Base-by-base conservation (phyloP, 30 jellyfish, hydroid and myxozoan genomes). In the Mastigias papua region DNA sequence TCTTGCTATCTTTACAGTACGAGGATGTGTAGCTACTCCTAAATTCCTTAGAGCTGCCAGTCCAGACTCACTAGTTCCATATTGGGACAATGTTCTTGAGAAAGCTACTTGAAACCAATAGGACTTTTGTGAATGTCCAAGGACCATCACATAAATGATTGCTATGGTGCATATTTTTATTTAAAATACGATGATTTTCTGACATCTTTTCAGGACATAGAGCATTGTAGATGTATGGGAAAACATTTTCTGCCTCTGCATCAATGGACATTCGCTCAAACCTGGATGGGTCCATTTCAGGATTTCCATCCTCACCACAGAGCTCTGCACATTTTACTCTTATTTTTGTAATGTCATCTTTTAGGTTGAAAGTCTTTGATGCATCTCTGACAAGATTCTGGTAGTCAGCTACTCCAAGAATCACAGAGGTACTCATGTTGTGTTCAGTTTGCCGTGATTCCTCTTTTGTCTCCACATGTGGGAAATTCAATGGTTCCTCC, bases 21-120 rank as follows among this genome's bases (percentile, higher is more conserved):
- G 73, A n/a, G 86, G 82, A 32, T 80, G 82, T 17, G 75, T 82
- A 20, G 90, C 90, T 25, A 80, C 64, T 25, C 90, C 82, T 60
- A 80, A 63, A 49, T 80, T 63, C 23, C 84, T 37, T 22, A 81
- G 72, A 17, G 91, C 49, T 31, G 86, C 31, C 81, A 84, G 70
- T 23, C 81, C 93, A 35, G 11, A 61, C 31, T 71, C 93, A 57
- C 72, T 69, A 1, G 70, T 70, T 51, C 93, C 86, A 33, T 69
- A 84, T 26, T 84, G 81, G 21, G 80, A 17, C 81, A 84, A 30
- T 21, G 80, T 60, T 50, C 86, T 82, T 28, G 92, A 82, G 17
- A 82, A 69, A 57, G 86, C 78, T 26, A 82, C 79, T 61, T 69
- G 86, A 20, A 82, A 70, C 86, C 86, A 82, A 34, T 82, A 66